These are phyloP conservation scores for Forbesichthys agassizii DNA, from an alignment of 2,113 vertebrate genomes.

Conservation along the genomic window DNA sequence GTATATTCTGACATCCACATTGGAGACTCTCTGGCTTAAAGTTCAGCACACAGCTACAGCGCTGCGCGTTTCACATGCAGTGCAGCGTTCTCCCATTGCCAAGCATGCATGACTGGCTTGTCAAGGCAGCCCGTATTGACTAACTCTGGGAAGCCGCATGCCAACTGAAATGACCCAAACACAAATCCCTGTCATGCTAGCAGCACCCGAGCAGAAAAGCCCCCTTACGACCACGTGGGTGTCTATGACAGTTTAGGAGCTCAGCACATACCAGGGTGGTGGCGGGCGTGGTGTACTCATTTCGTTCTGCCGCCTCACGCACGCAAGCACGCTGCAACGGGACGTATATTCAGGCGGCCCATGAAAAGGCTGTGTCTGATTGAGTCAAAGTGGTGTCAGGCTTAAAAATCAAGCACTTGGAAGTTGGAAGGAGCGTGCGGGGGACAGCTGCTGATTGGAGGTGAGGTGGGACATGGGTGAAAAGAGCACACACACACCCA, in stretches of 20 bases:
- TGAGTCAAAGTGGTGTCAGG: slow-evolving; percentile 28
- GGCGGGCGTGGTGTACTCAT: slow-evolving; percentile 35
- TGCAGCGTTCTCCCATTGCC: slow-evolving; percentile 29
- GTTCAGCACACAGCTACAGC: slow-evolving; percentile 8
- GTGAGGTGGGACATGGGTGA: not conserved
- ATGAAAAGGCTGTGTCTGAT: slow-evolving; percentile 52
- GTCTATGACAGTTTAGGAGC: slow-evolving; percentile 53
- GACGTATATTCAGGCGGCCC: slow-evolving; percentile 55
- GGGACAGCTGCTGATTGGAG: slow-evolving; percentile 53
- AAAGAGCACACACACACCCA: slow-evolving; percentile 13
- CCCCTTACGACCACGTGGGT: slow-evolving; percentile 39
- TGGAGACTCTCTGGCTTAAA: slow-evolving; percentile 26
- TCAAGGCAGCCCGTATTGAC: slow-evolving; percentile 28
- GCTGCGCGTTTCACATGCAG: slow-evolving; percentile 24
- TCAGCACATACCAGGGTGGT: slow-evolving; percentile 34
- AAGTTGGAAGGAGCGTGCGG: slow-evolving; percentile 36
- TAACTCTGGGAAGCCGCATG: slow-evolving; percentile 21
- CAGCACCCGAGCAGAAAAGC: slow-evolving; percentile 37
- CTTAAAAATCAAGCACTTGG: slow-evolving; percentile 53
- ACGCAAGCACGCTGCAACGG: slow-evolving; percentile 54
- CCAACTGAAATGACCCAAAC: slow-evolving; percentile 46
- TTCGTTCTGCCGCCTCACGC: slow-evolving; percentile 55
- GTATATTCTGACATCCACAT: slow-evolving; percentile 52
- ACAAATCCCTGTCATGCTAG: slow-evolving; percentile 33
- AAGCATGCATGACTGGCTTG: slow-evolving; percentile 9